These are phyloP conservation scores for Hirtodrosophila confusa DNA, from an alignment of 2,888 invertebrate genomes.

Conservation along the genomic window DNA sequence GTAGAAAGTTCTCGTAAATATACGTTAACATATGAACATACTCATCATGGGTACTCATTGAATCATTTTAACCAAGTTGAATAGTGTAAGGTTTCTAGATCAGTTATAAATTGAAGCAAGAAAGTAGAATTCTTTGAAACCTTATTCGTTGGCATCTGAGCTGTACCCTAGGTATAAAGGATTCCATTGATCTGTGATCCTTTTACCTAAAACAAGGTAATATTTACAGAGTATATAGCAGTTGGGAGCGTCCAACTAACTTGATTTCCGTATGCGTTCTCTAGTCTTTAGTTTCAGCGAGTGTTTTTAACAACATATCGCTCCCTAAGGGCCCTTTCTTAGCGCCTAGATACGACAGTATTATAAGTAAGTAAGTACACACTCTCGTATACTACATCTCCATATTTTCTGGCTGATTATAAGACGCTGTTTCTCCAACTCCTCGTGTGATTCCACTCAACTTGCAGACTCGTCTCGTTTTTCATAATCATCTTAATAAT, in stretches of 20 bases:
- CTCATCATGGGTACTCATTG: slow-evolving; percentile 18
- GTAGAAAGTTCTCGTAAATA: slow-evolving; percentile 21
- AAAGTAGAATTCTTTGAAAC: too few relatives aligned
- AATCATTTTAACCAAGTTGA: not conserved
- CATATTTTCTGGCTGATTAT: slow-evolving; percentile 28
- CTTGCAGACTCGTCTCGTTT: slow-evolving; percentile 37
- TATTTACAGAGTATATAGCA: too few relatives aligned
- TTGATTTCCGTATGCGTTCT: slow-evolving; percentile 3
- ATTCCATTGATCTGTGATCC: too few relatives aligned
- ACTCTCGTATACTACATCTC: not conserved
- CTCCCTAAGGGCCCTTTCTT: slow-evolving; percentile 24
- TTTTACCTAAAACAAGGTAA: too few relatives aligned
- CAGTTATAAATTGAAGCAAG: too few relatives aligned
- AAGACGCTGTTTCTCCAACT: slow-evolving; percentile 14
- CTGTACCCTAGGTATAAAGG: too few relatives aligned
- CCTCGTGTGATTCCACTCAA: slow-evolving; percentile 17
- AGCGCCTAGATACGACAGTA: slow-evolving; percentile 21
- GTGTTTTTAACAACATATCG: slow-evolving; percentile 23
- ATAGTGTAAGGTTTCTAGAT: too few relatives aligned
- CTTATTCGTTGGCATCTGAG: too few relatives aligned
- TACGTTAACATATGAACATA: slow-evolving; percentile 13
- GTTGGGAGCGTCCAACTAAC: too few relatives aligned
- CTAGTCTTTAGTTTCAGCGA: slow-evolving; percentile 10
- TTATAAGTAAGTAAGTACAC: slow-evolving; percentile 17
- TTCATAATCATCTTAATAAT: slow-evolving; percentile 77